Evolutionary conservation across 2,888 invertebrate species (phyloP), one percentile per base, ranked within the genome.

Genomic region (Strigamia maritima): DNA sequence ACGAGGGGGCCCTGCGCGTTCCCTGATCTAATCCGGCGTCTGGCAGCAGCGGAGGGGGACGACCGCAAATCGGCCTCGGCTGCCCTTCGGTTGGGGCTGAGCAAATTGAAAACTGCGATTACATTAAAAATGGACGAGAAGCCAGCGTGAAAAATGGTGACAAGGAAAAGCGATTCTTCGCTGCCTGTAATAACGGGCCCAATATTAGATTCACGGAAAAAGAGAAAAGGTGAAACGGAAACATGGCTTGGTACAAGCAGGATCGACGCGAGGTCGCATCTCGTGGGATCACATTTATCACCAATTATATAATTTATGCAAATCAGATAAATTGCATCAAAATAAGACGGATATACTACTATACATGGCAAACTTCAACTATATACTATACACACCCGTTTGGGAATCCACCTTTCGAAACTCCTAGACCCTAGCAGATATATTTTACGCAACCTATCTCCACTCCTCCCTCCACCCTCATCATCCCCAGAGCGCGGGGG

Each of bases 21-120:
- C 40, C 40, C 40, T 44, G 40, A 44, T 44, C 40, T 44, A 44
- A 44, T 44, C 40, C 40, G 40, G 40, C 40, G 40, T 44, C 40
- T 44, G 40, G 40, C 40, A 70, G 70, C 28, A 12, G 70, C 26
- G 26, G 70, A 70, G 70, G 24, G 77, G 22, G 77, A 22, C 40
- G 31, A 77, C 77, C 77, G 44, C 77, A 77, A 77, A 77, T 77
- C 77, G 77, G 40, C 77, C 77, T 19, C 49, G 24, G 77, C 77
- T 44, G 40, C 40, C 40, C 40, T 44, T 44, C 40, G 40, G 40
- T 44, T 44, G 40, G 40, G 77, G 77, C 44, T 77, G 77, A 38
- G 77, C 35, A 77, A 77, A 77, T 77, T 77, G 77, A 77, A 77
- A 77, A 77, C 40, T 77, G 77, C 77, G 77, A 77, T 77, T 77